A percentile compares a stretch with the other conserved stretches of the same genome.
phyloP scores from a whole-genome alignment of 2,113 vertebrate genomes.

The Menura novaehollandiae region DNA sequence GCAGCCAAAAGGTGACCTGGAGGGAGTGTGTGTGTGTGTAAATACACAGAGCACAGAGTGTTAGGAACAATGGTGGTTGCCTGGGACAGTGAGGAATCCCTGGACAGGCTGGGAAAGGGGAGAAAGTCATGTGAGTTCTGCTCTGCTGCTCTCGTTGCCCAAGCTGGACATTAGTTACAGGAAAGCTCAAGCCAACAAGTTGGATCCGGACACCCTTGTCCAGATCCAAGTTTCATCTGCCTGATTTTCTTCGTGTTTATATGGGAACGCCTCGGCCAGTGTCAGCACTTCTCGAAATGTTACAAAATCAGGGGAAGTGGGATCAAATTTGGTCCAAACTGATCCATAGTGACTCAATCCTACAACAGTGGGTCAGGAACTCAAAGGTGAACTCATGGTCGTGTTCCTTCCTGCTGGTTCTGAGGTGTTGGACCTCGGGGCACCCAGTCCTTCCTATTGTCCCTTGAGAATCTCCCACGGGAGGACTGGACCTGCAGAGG shows the following conservation, averaged over 20 bases:
- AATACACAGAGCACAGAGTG: not conserved
- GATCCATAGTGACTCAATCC: not conserved
- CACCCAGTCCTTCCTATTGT: not conserved
- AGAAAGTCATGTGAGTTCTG: not conserved
- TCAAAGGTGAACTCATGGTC: not conserved
- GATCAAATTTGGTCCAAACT: not conserved
- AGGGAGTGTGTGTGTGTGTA: not conserved
- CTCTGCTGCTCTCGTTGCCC: not conserved
- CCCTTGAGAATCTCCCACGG: not conserved
- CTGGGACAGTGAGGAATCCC: not conserved
- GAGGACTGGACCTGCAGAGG: not conserved
- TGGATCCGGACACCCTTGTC: slow-evolving; percentile 5
- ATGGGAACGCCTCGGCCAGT: not conserved
- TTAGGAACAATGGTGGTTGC: not conserved
- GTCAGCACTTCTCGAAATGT: not conserved
- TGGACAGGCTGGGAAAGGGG: not conserved
- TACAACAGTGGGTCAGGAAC: fast-evolving
- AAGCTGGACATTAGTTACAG: not conserved
- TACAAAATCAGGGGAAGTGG: not conserved
- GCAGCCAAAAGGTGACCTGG: slow-evolving; percentile 40
- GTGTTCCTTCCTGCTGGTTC: not conserved
- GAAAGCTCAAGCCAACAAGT: not conserved
- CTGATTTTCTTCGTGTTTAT: slow-evolving; percentile 9
- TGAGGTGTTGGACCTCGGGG: not conserved
- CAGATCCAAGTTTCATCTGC: slow-evolving; percentile 40